Conservation (phyloP, 2,888 invertebrate species). For the Hermaeophaga mercurialis region DNA sequence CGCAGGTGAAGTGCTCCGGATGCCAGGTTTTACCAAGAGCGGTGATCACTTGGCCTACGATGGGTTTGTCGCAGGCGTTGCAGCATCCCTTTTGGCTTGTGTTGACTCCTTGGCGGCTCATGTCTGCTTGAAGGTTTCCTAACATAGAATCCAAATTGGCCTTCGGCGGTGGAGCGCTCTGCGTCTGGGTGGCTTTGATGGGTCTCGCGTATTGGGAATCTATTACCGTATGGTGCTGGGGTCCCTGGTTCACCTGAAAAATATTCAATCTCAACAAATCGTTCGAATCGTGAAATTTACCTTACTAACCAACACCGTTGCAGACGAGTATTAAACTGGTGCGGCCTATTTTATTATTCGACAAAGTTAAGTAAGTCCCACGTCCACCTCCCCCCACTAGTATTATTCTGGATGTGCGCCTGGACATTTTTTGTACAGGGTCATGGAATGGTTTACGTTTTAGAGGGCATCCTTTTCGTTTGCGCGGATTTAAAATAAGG, state of each 20-base stretch:
- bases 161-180: constrained; percentile 53
- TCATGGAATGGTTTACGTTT: constrained; percentile 22
- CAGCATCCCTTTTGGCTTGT: constrained; percentile 99
- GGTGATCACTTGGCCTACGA: constrained; percentile 97
- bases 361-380: constrained; percentile 43
- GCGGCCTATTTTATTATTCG: constrained; percentile 36
- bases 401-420: constrained; percentile 17
- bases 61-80: constrained; percentile 97
- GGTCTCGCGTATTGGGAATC: constrained; percentile 74
- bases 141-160: constrained; percentile 77
- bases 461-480: constrained; percentile 12
- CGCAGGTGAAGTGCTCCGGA: constrained; percentile 98
- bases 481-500: constrained; percentile 7
- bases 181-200: constrained; percentile 58
- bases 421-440: constrained; percentile 24
- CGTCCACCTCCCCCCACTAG: constrained; percentile 32
- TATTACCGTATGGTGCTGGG: constrained; percentile 69
- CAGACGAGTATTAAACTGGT: constrained; percentile 37
- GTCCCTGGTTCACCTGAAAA: constrained; percentile 67
- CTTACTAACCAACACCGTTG: constrained; percentile 34
- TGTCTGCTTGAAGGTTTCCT: constrained; percentile 92
- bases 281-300: not conserved
- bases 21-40: constrained; percentile 99
- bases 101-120: constrained; percentile 98
- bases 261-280: not conserved